Conservation (phyloP, 2,113 vertebrate genomes). For the Miniopterus natalensis region DNA sequence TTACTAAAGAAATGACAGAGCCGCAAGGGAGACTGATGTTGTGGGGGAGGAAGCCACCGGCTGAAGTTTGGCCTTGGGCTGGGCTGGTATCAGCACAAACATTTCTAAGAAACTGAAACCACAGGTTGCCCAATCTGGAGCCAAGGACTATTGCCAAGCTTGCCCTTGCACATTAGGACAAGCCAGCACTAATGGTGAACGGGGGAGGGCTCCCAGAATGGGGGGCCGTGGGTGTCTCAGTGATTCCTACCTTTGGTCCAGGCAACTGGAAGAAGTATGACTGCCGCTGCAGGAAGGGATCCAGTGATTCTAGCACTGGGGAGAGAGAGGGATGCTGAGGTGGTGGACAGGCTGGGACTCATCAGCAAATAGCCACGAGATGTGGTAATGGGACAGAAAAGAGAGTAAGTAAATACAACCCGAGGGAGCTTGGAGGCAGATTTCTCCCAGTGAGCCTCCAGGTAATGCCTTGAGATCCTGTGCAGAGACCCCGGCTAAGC, state of each 20-base stretch:
- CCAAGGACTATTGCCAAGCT: background rate
- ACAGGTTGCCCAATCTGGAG: background rate
- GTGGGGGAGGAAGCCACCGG: background rate
- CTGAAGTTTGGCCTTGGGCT: background rate
- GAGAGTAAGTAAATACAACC: background rate
- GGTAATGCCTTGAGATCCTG: background rate
- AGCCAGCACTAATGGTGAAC: background rate
- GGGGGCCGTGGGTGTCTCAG: background rate
- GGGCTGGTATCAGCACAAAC: background rate
- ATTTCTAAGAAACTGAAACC: background rate
- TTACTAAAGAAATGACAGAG: background rate
- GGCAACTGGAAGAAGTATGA: background rate
- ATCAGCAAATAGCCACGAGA: background rate
- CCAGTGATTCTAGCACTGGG: background rate
- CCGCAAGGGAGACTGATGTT: background rate
- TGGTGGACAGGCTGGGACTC: background rate
- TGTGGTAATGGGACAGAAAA: background rate
- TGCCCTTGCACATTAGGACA: background rate
- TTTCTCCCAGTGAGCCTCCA: background rate
- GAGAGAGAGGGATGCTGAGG: background rate
- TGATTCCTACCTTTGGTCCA: background rate
- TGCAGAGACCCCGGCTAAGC: background rate
- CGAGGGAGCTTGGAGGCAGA: background rate
- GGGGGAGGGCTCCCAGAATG: background rate
- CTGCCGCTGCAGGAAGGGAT: background rate